Conservation (phyloP, 2,113 vertebrate species). For the Caloenas nicobarica region DNA sequence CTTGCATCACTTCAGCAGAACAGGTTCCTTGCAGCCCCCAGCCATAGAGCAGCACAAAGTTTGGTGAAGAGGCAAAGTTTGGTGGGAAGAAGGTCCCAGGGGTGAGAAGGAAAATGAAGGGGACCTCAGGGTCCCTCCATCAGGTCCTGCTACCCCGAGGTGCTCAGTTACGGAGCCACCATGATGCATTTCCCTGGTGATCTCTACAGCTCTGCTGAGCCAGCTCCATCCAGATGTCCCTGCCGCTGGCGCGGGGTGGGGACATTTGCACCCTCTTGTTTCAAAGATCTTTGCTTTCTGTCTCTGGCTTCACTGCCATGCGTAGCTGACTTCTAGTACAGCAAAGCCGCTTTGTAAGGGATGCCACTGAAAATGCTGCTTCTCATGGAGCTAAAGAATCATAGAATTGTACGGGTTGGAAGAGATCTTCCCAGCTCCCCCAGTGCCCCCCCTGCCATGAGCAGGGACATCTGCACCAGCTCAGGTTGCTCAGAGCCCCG, state of each 20-base stretch:
- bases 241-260: neutral
- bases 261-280: neutral
- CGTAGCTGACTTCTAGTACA: neutral
- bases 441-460: too few relatives aligned
- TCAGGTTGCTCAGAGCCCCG: too few relatives aligned
- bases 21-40: neutral
- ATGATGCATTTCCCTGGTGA: fast-evolving
- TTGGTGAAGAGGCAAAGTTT: neutral
- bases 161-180: neutral
- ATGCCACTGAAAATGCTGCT: neutral
- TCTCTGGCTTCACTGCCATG: neutral
- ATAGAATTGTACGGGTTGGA: too few relatives aligned
- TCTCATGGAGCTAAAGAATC: neutral
- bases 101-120: neutral
- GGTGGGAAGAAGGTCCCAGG: neutral
- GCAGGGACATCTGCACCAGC: too few relatives aligned
- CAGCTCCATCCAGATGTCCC: conserved; percentile 5
- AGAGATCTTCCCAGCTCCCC: too few relatives aligned
- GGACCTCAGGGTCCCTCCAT: neutral
- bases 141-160: neutral
- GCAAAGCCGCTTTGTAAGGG: neutral
- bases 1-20: conserved; percentile 16
- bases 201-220: neutral
- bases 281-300: conserved; percentile 11
- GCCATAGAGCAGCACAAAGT: neutral